Base-by-base conservation (phyloP, 2,113 vertebrate genomes). In the Pyrgilauda ruficollis region DNA sequence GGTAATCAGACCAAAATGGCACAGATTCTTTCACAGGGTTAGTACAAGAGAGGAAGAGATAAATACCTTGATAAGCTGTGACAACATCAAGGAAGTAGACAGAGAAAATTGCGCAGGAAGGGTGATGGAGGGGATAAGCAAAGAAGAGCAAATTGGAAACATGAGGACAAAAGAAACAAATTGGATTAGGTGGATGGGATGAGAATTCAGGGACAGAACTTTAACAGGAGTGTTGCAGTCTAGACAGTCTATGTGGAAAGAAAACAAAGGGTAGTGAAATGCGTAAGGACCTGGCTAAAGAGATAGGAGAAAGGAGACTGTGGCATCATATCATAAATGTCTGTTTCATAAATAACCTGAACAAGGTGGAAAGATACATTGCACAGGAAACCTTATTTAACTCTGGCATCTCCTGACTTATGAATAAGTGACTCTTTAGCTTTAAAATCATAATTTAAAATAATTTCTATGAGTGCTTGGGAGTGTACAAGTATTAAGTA, bases 101-200 rank as follows among this genome's bases (percentile, higher is more conserved):
- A 47, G 20, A 61, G 11, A 91, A 77, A 84, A 74, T 1, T 82
- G 30, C 4, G 2, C 35, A 59, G 52, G 12, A 82, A 67, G 56
- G 77, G 23, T 74, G 46, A 67, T 23, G 37, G 33, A 74, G 79
- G 4, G 11, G 15, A 26, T 41, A 37, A 84, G 31, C 30, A 50
- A 67, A 76, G 53, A 84, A 56, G 30, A 83, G 10, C 8, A 77
- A 84, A n/a, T n/a, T 23, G 37, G 46, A 84, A 39, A 84, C n/a
- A n/a, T 3, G 11, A 69, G 43, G 70, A 80, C 0, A 0, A 74
- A 86, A 43, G 28, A 66, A 41, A 66, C 6, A 47, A 21, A 81
- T 24, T n/a, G 10, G 33, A 47, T 50, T 18, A 87, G 41, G 33
- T 52, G 15, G 17, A 41, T 44, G 9, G 8, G 23, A 49, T 61